Base-by-base conservation (phyloP, 2,797 vertebrate species). In the Halcyon chelicuti region DNA sequence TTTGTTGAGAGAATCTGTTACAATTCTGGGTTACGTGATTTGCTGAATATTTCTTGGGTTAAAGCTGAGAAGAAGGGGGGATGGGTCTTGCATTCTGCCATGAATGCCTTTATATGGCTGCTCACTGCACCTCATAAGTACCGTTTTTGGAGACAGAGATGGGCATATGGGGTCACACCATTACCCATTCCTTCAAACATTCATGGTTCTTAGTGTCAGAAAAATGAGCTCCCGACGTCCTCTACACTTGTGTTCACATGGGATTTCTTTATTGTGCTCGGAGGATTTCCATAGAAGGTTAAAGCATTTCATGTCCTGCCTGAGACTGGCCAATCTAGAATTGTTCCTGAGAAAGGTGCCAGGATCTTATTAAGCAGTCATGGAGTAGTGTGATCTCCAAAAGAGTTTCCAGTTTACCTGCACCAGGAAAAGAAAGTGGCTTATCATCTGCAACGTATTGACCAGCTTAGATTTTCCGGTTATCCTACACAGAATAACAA, bases 231-330 rank as follows among this genome's bases (percentile, higher is more conserved):
- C 58, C 49, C 23, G 1, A 62, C 33, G 33, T 55, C 12, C 42
- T 29, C 47, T 66, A 42, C 62, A 60, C 47, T 94, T n/a, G 8
- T 44, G 58, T 20, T 94, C 78, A 42, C 85, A 84, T 49, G 85
- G 55, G 55, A 91, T 93, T 95, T 93, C 74, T 57, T 81, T 55
- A 76, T 81, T 88, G 73, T 81, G 37, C 37, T 88, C 73, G 28
- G 54, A 93, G 37, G 31, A 91, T 86, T 94, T 88, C 90, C 85
- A 78, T 79, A 94, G 82, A 91, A 94, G 85, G 95, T 62, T 86
- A 78, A 88, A 91, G 66, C 33, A 71, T 86, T 93, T 84, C 11
- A 0, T 81, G 33, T 88, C 73, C 78, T 76, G 75, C 31, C 21
- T 42, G 55, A 76, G 35, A 60, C 51, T 31, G 40, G 71, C 13